Percentiles rank a stretch among this genome's conserved stretches.
Conservation (phyloP, 2,113 vertebrate species). For the Neoarius graeffei region DNA sequence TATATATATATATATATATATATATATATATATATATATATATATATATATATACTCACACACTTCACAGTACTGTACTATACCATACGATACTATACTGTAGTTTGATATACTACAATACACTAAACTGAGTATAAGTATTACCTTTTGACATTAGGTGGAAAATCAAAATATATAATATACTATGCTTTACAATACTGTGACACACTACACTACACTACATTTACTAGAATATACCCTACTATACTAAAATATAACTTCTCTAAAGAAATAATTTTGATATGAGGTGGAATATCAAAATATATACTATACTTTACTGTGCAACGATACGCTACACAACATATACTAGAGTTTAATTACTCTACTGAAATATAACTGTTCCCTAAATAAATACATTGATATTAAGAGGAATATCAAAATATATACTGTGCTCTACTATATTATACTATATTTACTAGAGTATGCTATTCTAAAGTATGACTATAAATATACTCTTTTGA, state of each 20-base stretch:
- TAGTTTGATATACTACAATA: too few species aligned
- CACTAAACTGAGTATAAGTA: neutral
- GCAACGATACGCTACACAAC: too few species aligned
- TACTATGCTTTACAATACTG: neutral
- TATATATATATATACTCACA: too few species aligned
- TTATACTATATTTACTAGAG: neutral
- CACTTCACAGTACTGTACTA: neutral
- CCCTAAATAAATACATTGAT: too few species aligned
- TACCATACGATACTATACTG: neutral
- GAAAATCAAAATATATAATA: neutral
- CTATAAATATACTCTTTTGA: neutral
- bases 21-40: too few species aligned
- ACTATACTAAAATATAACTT: neutral
- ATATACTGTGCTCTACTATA: neutral
- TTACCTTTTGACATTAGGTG: neutral
- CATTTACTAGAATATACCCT: neutral
- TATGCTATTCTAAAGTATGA: neutral
- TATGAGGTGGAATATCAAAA: neutral
- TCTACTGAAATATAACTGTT: too few species aligned
- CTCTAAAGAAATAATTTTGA: neutral
- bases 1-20: neutral
- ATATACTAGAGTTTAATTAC: too few species aligned
- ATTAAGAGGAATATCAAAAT: too few species aligned
- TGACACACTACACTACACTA: neutral
- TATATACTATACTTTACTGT: neutral